phyloP scores from a whole-genome alignment of 2,797 vertebrate genomes.

The Labeo calbasu region DNA sequence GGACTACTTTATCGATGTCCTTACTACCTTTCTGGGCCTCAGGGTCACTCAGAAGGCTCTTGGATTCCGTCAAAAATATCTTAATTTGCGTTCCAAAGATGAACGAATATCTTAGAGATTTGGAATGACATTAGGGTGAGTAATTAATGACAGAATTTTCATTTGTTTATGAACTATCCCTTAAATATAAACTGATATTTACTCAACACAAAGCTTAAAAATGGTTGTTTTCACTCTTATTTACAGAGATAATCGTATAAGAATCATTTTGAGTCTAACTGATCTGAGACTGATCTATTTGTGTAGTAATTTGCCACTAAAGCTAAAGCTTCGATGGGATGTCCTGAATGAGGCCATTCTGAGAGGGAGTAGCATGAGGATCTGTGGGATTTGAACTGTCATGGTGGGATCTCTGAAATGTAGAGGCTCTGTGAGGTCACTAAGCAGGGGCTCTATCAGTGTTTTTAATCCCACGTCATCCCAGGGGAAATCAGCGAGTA shows the following conservation, averaged over 20 bases:
- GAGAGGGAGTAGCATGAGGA: slow-evolving; percentile 22
- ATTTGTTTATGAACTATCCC: too few relatives aligned
- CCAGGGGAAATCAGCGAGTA: slow-evolving; percentile 22
- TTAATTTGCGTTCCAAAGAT: too few relatives aligned
- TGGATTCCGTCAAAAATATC: too few relatives aligned
- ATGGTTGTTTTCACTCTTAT: not conserved
- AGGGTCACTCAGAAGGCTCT: too few relatives aligned
- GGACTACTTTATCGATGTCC: too few relatives aligned
- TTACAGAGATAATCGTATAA: not conserved
- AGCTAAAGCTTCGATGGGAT: not conserved
- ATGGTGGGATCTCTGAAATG: slow-evolving; percentile 41
- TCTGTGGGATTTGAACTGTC: slow-evolving; percentile 46
- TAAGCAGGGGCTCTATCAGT: slow-evolving; percentile 30
- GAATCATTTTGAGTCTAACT: not conserved
- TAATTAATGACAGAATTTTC: too few relatives aligned
- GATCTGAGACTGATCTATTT: not conserved
- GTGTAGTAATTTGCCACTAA: not conserved
- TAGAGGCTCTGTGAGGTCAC: slow-evolving; percentile 30
- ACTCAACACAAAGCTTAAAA: too few relatives aligned
- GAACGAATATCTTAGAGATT: too few relatives aligned
- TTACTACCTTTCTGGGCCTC: too few relatives aligned
- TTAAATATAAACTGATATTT: too few relatives aligned
- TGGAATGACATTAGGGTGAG: too few relatives aligned
- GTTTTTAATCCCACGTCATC: slow-evolving; percentile 44
- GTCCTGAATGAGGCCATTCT: slow-evolving; percentile 8